Evolutionary conservation across 2,113 vertebrate species (phyloP), one percentile per base, ranked within the genome.

Genomic region (Erythrocercus mccallii): DNA sequence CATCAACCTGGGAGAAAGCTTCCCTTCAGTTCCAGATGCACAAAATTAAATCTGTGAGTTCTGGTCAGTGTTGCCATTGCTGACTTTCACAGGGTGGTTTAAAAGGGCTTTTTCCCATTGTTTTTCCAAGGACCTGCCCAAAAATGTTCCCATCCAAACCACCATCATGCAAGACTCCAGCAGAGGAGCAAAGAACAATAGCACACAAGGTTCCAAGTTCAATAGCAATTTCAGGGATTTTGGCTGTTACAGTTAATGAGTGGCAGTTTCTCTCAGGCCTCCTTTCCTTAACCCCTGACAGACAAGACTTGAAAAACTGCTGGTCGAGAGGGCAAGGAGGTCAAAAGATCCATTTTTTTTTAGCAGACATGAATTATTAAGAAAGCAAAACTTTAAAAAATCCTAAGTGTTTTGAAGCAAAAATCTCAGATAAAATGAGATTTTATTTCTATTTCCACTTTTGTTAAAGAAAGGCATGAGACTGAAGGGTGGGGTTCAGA

Each of bases 131-230:
- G 96, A 96, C 90, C 86, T 95, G 88, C 96, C 93, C 95, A 94
- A 93, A 96, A 96, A 92, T 84, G 92, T 96, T 97, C 88, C 93
- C 72, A 90, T 97, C 95, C 96, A 97, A 97, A 96, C 94, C 95
- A 92, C 86, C 93, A 96, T 90, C 96, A 50, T 19, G 4, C 92
- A 95, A 90, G 89, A 81, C 93, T 95, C 95, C 96, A 96, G 90
- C 95, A 92, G 95, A 96, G 96, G 82, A 90, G 86, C 0, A 0
- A 60, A 72, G 96, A 96, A 97, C 95, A 97, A 97, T 95, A 95
- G 95, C 68, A 9, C 17, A 86, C 82, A 31, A 86, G 82, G 85
- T 86, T 96, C 96, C 95, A 97, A 97, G 92, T 94, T 96, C 94
- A 97, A 97, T 90, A 97, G 86, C 86, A 95, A 92, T 93, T 93